Evolutionary conservation across 2,113 vertebrate genomes (phyloP), one percentile per base, ranked within the genome.

Genomic region (Melanerpes aurifrons): DNA sequence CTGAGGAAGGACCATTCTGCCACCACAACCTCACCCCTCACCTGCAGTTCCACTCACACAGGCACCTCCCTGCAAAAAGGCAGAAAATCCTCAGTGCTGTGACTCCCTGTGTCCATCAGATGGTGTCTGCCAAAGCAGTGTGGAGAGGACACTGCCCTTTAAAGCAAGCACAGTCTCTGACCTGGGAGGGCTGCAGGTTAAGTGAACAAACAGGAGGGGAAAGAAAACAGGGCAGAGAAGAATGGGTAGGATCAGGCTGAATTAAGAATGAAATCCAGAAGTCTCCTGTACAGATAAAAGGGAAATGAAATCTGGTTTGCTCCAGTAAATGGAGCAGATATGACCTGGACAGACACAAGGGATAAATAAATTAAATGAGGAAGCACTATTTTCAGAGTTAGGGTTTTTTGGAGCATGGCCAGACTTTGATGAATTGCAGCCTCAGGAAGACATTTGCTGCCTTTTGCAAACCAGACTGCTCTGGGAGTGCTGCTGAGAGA

Each of bases 391-490:
- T 92, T 75, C 83, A 86, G 88, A 91, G 47, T 1, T n/a, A 18
- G 31, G 31, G 45, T 73, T 48, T 70, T 35, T 40, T 89, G 92
- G 85, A 15, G 8, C 21, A 6, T 9, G 47, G 91, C 93, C 93
- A 96, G 78, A 8, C 82, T 82, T 67, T 59, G 82, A 91, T 67
- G 68, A 92, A 80, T 59, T 63, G 61, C 82, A 90, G 87, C 50
- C 64, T 35, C 67, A 31, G 18, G 76, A 63, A 67, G 89, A 71
- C 54, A 20, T 76, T 82, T 73, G 91, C 68, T 70, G 76, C 68
- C 53, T 81, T 45, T n/a, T 47, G 18, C 75, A 85, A 63, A 68
- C 7, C 80, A 67, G 20, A 35, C 72, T 25, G 32, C 24, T 3
- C 59, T 47, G 40, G 3, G 19, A 72, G 79, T 2, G n/a, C 71